Evolutionary conservation across 1,140 invertebrate species (phyloP).

Genomic region (Ostrea edulis): DNA sequence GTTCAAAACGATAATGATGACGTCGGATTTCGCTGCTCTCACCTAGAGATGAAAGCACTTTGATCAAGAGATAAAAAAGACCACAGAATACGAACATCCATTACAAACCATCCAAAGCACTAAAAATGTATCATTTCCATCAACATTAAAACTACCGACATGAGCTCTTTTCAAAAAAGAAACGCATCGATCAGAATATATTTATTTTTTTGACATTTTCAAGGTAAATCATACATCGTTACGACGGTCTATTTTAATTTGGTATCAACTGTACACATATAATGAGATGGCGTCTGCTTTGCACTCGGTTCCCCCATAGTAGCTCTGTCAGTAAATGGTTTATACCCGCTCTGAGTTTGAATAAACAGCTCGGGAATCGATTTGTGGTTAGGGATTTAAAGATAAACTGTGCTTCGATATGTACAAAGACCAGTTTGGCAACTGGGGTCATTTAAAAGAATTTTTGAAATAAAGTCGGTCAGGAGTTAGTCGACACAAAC

Average conservation of each 20-base stretch:
- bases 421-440: conserved; percentile 12
- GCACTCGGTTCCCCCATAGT: background rate
- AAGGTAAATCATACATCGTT: background rate
- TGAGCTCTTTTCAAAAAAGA: background rate
- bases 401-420: conserved; percentile 10
- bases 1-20: conserved; percentile 31
- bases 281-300: background rate
- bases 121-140: background rate
- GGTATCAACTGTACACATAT: background rate
- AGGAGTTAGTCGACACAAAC: background rate
- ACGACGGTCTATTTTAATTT: background rate
- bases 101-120: background rate
- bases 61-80: conserved; percentile 2
- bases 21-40: background rate
- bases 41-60: conserved; percentile 21
- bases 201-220: conserved; percentile 20
- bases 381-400: conserved; percentile 8
- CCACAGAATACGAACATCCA: conserved; percentile 4
- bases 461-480: background rate
- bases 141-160: background rate
- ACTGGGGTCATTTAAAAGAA: background rate
- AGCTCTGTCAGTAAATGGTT: background rate
- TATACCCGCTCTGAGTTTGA: background rate
- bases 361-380: background rate
- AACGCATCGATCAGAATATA: background rate